Base-by-base conservation (phyloP, 1,140 invertebrate species). In the Drosophila kepulauana region DNA sequence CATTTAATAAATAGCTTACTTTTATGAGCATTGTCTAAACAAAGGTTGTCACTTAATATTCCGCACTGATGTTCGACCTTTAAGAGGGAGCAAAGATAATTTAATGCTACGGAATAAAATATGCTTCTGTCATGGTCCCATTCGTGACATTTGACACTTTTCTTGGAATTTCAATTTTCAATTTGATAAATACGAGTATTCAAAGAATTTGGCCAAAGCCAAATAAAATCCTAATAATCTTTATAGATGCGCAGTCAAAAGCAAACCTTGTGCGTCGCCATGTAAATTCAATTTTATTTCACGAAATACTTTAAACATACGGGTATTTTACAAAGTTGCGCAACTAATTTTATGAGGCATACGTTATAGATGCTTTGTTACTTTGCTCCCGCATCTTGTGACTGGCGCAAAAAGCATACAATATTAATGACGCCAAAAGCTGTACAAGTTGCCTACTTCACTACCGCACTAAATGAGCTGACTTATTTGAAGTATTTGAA, bases 101-200 rank as follows among this genome's bases (percentile, higher is more conserved):
- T 54, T 46, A 11, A 20, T 16, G 30, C 13, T 45, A n/a, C n/a
- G 41, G 8, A 54, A 63, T 56, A 16, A 63, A 70, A 48, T 16
- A 56, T 38, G 28, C 3, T 46, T 70, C 4, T 4, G 11, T 5
- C 15, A 15, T n/a, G 49, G 8, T 28, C 30, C 41, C 49, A 54
- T 35, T 70, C 30, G 59, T 63, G 35, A 52, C 56, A 61, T 16
- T 54, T 48, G 63, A 61, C 15, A 59, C 33, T 48, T 74, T 74
- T 74, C 65, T 8, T 13, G 41, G 65, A 74, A 74, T 46, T 74
- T 48, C 51, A 64, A 70, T 70, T 63, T 67, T 16, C 48, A 67
- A 25, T 67, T 54, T 61, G 35, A 67, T 67, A 52, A 16, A 54
- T 45, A 13, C 28, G 51, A 52, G 51, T 30, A 41, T 65, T 54